Conservation (phyloP, 2,113 vertebrate genomes). For the Rallus limicola region DNA sequence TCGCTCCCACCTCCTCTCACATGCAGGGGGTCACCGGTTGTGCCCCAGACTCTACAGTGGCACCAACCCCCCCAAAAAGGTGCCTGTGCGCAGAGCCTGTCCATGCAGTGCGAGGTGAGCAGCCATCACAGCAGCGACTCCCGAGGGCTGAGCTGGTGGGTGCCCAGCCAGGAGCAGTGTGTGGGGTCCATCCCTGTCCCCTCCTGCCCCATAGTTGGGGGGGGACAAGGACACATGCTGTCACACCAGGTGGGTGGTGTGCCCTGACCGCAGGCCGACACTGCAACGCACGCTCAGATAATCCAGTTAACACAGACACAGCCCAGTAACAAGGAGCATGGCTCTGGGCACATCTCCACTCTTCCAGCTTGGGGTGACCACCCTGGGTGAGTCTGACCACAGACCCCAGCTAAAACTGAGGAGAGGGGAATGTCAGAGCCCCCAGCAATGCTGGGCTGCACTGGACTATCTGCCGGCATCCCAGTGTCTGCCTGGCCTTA, state of each 20-base stretch:
- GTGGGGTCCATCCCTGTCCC: background rate
- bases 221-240: constrained; percentile 58
- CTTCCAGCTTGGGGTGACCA: background rate
- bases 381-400: background rate
- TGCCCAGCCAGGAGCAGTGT: background rate
- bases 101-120: constrained; percentile 74
- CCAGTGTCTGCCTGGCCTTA: background rate
- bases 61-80: constrained; percentile 25
- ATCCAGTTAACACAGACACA: background rate
- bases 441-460: background rate
- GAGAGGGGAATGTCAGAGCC: background rate
- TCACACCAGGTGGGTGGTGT: constrained; percentile 3
- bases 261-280: background rate
- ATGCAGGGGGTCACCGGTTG: background rate
- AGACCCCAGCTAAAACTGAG: background rate
- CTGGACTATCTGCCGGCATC: constrained; percentile 55
- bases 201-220: background rate
- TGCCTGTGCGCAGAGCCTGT: background rate
- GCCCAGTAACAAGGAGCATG: rapidly evolving
- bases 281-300: rapidly evolving
- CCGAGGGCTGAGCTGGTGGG: background rate
- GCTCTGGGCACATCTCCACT: background rate
- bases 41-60: background rate
- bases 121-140: background rate
- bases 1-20: background rate